Evolutionary conservation across 2,113 vertebrate genomes (phyloP).

Genomic region (Chelonoidis abingdonii): DNA sequence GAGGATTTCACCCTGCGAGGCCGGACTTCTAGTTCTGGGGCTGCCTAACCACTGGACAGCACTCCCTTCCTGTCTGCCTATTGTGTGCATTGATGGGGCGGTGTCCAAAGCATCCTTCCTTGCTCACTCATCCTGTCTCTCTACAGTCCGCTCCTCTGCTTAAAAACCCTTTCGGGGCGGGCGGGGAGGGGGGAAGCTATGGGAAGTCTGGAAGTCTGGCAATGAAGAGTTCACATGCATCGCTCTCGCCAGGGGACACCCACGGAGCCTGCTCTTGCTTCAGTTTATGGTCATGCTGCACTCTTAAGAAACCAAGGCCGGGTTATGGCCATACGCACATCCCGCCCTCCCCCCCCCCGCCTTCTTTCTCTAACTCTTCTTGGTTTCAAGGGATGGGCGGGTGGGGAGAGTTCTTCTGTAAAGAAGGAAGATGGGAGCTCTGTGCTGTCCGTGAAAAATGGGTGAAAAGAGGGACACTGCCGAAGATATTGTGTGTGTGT

Average conservation of each 20-base stretch:
- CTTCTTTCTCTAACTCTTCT: neutral
- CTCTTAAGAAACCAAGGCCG: neutral
- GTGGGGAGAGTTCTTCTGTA: rapidly evolving
- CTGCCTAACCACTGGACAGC: neutral
- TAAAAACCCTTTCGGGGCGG: rapidly evolving
- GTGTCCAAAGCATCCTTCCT: neutral
- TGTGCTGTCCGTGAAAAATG: neutral
- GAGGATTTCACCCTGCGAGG: neutral
- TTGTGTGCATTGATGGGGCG: rapidly evolving
- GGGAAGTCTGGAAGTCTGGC: rapidly evolving
- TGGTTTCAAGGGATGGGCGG: rapidly evolving
- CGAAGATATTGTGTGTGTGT: neutral
- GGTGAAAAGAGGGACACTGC: neutral
- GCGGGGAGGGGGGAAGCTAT: rapidly evolving
- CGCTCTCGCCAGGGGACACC: neutral
- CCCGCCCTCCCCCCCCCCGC: neutral
- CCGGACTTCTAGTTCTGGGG: rapidly evolving
- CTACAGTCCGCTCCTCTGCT: rapidly evolving
- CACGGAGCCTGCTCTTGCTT: neutral
- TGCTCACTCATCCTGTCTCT: rapidly evolving
- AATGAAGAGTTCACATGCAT: neutral
- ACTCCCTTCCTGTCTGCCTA: neutral
- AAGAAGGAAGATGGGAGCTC: neutral
- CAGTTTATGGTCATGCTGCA: neutral
- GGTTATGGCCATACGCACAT: rapidly evolving